Conservation (phyloP, 2,888 invertebrate genomes). For the Saturnia japonica region DNA sequence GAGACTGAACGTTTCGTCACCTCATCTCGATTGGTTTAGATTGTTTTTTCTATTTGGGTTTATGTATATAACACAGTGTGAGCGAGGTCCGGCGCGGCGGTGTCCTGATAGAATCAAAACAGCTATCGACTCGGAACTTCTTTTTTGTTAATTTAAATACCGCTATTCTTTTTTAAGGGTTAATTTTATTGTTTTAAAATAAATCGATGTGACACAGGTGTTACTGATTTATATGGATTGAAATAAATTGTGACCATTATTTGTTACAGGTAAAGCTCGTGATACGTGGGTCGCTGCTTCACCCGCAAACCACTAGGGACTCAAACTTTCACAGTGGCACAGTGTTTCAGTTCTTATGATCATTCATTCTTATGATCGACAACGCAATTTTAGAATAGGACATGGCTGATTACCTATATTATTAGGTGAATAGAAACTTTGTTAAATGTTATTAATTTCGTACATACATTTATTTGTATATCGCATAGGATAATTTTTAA, state of each 20-base stretch:
- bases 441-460: slow-evolving; percentile 57
- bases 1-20: slow-evolving; percentile 83
- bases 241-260: slow-evolving; percentile 31
- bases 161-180: slow-evolving; percentile 67
- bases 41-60: slow-evolving; percentile 72
- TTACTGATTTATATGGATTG: slow-evolving; percentile 31
- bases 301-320: slow-evolving; percentile 51
- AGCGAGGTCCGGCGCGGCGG: slow-evolving; percentile 71
- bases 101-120: slow-evolving; percentile 70
- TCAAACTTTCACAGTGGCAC: slow-evolving; percentile 63
- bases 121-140: slow-evolving; percentile 65
- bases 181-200: slow-evolving; percentile 53
- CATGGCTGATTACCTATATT: slow-evolving; percentile 47
- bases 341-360: slow-evolving; percentile 59
- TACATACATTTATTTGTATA: slow-evolving; percentile 61
- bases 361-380: slow-evolving; percentile 33
- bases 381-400: slow-evolving; percentile 48
- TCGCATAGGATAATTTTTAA: slow-evolving; percentile 61
- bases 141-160: slow-evolving; percentile 78
- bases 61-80: slow-evolving; percentile 57
- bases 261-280: slow-evolving; percentile 78
- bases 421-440: slow-evolving; percentile 48
- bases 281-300: slow-evolving; percentile 66
- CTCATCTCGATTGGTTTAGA: slow-evolving; percentile 79
- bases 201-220: slow-evolving; percentile 36